Evolutionary conservation across 1,140 invertebrate genomes (phyloP), one percentile per base, ranked within the genome.

Genomic region (Drosophila erecta): DNA sequence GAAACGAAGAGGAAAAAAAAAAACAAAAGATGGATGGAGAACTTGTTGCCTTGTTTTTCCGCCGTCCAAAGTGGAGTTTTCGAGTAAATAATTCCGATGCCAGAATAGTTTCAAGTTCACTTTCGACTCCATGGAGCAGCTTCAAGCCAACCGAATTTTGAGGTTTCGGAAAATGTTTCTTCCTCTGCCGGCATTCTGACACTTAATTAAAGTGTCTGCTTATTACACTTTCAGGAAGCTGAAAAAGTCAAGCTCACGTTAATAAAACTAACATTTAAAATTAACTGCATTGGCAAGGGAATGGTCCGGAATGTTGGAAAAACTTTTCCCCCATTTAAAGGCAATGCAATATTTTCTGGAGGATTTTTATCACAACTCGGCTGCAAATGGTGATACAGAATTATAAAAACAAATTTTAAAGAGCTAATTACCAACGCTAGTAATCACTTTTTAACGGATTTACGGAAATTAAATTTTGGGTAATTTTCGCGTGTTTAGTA

Each of bases 11-110:
- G 0, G 14, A 12, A 37, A 37, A 4, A 38, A 38, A 38, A 14
- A 38, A 38, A 38, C 0, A 7, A 20, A n/a, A 8, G n/a, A 17
- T 17, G 17, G 17, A 17, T 17, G 17, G 17, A 46, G 47, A 35
- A 64, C 61, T 60, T 61, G 56, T 64, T 64, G 61, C 55, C 61
- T 14, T 49, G 11, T 2, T 41, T 62, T 47, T 41, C 30, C 30
- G n/a, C 30, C 15, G 12, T 40, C 30, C 24, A 44, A 20, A 20
- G 41, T 44, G 41, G 17, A 47, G 24, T 15, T 65, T 56, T 30
- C 5, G 15, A 41, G 37, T n/a, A 20, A 61, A 41, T 57, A 27
- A 14, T 55, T 40, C 5, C 37, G 14, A 11, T 14, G 53, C 37
- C 37, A 37, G 27, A 20, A 20, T 15, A 17, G n/a, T 40, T 61